phyloP scores from a whole-genome alignment of 2,113 vertebrate genomes.

The Pseudorectes ferrugineus region DNA sequence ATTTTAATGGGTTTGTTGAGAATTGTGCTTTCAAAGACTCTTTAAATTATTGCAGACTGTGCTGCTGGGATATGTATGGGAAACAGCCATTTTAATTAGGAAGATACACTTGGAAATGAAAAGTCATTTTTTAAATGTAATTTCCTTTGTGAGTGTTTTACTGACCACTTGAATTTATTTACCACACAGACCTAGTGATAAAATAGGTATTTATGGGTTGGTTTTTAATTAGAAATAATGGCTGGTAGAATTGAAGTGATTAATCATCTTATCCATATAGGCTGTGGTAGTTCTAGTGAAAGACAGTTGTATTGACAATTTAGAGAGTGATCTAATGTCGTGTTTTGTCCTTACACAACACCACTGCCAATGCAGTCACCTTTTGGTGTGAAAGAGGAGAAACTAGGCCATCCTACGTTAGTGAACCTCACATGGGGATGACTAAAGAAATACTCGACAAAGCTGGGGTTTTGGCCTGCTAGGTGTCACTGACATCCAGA shows the following conservation, averaged over 20 bases:
- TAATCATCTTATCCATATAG: conserved; percentile 81
- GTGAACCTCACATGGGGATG: not conserved
- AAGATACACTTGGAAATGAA: conserved; percentile 67
- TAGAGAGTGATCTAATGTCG: conserved; percentile 62
- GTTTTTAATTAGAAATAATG: conserved; percentile 95
- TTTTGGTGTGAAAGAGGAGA: not conserved
- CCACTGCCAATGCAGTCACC: rapidly evolving
- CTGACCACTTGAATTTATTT: conserved; percentile 82
- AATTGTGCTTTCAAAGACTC: conserved; percentile 44
- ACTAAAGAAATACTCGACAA: not conserved
- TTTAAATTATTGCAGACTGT: conserved; percentile 43
- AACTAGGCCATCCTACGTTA: not conserved
- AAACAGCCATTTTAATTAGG: conserved; percentile 72
- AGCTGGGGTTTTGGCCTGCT: not conserved
- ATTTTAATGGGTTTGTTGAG: conserved; percentile 32
- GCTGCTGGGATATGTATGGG: conserved; percentile 40
- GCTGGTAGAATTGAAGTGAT: conserved; percentile 79
- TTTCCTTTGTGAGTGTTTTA: conserved; percentile 69
- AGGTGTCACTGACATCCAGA: not conserved
- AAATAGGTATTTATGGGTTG: conserved; percentile 81
- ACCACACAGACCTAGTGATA: conserved; percentile 73
- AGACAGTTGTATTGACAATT: conserved; percentile 62
- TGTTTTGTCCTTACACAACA: conserved; percentile 65
- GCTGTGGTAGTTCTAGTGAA: conserved; percentile 58
- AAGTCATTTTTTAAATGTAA: conserved; percentile 68